phyloP scores from a whole-genome alignment of 2,797 vertebrate species.

The Pteronotus mesoamericanus region DNA sequence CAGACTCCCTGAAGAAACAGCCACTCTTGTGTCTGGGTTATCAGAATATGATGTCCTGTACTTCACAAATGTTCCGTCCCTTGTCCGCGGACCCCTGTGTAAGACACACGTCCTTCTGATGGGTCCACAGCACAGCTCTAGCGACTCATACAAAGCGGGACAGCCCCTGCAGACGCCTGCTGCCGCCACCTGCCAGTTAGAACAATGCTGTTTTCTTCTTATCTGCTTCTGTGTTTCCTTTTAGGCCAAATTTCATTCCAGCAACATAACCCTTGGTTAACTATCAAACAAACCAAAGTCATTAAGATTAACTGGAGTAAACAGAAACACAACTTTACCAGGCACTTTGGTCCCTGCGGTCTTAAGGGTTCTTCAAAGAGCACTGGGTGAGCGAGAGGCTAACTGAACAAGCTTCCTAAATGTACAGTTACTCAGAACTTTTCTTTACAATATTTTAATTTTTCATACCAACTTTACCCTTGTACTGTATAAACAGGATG shows the following conservation, averaged over 20 bases:
- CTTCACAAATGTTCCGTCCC: not conserved
- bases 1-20: not conserved
- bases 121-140: not conserved
- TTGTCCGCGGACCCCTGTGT: not conserved
- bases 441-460: not conserved
- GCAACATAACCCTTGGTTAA: not conserved
- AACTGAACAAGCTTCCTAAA: not conserved
- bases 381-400: not conserved
- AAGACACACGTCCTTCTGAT: not conserved
- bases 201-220: not conserved
- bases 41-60: not conserved
- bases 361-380: not conserved
- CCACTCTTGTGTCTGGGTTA: not conserved
- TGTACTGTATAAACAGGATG: not conserved
- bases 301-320: not conserved
- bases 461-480: not conserved
- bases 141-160: not conserved
- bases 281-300: not conserved
- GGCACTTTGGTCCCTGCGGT: not conserved
- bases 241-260: conserved; percentile 26
- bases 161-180: not conserved
- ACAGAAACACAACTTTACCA: not conserved
- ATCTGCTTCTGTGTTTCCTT: not conserved
- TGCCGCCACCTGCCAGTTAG: not conserved
- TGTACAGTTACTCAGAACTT: not conserved